phyloP scores from a whole-genome alignment of 2,888 invertebrate species.

The Spatulosminthurus flaviceps region DNA sequence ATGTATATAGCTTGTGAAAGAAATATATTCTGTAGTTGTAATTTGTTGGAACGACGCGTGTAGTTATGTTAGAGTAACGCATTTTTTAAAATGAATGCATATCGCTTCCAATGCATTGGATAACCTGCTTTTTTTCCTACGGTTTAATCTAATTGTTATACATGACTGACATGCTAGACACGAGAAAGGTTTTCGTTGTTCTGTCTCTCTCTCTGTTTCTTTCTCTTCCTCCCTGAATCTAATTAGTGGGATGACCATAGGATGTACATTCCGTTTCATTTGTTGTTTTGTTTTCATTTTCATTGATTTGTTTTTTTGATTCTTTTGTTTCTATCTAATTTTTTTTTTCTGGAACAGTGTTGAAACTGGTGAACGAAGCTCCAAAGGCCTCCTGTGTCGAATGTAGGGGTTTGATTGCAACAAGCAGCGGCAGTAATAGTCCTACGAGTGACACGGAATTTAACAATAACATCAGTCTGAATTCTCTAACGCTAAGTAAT shows the following conservation, averaged over 20 bases:
- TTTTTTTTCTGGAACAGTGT: constrained; percentile 50
- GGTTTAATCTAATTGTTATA: constrained; percentile 18
- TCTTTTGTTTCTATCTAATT: not conserved
- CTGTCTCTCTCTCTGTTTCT: not conserved
- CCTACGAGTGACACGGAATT: constrained; percentile 40
- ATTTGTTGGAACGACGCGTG: not conserved
- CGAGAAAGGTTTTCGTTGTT: constrained; percentile 10
- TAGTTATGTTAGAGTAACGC: not conserved
- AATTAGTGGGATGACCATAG: not conserved
- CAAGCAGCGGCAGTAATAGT: constrained; percentile 42
- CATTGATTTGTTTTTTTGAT: constrained; percentile 6
- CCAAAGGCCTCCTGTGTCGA: constrained; percentile 60
- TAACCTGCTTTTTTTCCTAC: constrained; percentile 11
- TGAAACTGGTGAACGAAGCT: constrained; percentile 62
- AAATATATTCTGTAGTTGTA: too few relatives aligned
- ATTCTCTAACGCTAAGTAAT: constrained; percentile 33
- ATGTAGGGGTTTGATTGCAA: constrained; percentile 49
- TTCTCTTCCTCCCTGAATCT: not conserved
- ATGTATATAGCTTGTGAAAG: too few relatives aligned
- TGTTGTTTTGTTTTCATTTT: constrained; percentile 18
- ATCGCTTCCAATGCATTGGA: not conserved
- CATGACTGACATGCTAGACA: not conserved
- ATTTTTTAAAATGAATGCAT: too few relatives aligned
- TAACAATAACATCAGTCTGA: constrained; percentile 42
- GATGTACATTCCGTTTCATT: not conserved